Evolutionary conservation across 2,888 invertebrate species (phyloP).

Genomic region (Protonemura montana): DNA sequence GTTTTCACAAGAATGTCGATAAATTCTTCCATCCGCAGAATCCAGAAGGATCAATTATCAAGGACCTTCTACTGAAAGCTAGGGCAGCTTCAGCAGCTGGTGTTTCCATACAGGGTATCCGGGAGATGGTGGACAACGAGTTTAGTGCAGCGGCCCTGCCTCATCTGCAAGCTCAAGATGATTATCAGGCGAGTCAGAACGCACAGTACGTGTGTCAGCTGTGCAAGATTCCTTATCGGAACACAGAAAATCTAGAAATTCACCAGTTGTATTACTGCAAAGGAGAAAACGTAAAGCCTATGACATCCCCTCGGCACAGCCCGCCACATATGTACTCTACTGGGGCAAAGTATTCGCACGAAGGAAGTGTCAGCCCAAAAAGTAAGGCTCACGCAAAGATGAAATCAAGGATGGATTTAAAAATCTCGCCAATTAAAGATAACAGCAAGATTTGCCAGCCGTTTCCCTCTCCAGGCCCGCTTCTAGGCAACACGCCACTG

Average conservation of each 20-base stretch:
- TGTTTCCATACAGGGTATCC: not conserved
- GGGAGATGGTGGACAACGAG: conserved; percentile 12
- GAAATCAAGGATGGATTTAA: conserved; percentile 20
- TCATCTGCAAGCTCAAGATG: conserved; percentile 23
- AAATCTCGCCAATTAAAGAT: conserved; percentile 40
- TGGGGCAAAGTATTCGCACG: not conserved
- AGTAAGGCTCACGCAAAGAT: not conserved
- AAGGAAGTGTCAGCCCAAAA: not conserved
- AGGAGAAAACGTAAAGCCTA: conserved; percentile 57
- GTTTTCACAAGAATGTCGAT: conserved; percentile 26
- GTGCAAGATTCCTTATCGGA: conserved; percentile 81
- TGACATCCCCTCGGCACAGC: conserved; percentile 42
- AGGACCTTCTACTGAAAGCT: conserved; percentile 79
- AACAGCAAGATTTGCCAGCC: conserved; percentile 57
- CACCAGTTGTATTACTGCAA: conserved; percentile 84
- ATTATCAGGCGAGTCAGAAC: conserved; percentile 24
- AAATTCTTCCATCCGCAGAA: conserved; percentile 67
- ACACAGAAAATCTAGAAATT: conserved; percentile 80
- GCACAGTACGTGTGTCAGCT: conserved; percentile 75
- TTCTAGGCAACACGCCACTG: conserved; percentile 81
- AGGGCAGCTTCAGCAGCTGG: conserved; percentile 52
- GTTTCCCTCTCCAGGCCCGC: conserved; percentile 82
- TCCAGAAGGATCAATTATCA: conserved; percentile 67
- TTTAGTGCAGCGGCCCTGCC: not conserved
- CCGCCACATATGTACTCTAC: not conserved